A percentile compares a stretch with the other conserved stretches of the same genome.
These are phyloP conservation scores for Catharus bicknelli DNA, from an alignment of 2,113 vertebrate species.

Conservation along the genomic window DNA sequence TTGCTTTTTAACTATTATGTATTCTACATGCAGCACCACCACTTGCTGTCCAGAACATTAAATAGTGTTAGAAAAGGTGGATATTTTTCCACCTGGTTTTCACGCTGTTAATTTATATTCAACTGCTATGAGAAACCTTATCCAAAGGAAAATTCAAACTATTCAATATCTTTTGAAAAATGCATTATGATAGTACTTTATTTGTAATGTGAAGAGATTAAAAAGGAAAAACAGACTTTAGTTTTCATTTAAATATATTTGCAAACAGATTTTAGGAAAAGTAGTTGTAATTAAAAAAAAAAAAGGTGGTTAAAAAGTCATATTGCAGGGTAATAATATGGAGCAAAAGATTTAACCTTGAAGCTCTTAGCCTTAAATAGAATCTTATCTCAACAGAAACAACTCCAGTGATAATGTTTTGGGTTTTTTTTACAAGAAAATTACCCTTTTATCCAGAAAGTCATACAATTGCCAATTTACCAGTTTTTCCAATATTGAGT, in stretches of 20 bases:
- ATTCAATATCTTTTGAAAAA: neutral
- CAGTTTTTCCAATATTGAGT: neutral
- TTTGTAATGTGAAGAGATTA: neutral
- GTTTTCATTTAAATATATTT: neutral
- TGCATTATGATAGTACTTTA: neutral
- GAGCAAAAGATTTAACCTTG: neutral
- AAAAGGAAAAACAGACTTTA: neutral
- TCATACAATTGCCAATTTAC: neutral
- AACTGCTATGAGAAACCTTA: neutral
- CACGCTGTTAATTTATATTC: neutral
- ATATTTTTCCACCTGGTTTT: accelerated
- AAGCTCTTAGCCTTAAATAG: neutral
- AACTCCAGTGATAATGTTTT: accelerated
- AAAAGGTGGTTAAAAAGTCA: neutral
- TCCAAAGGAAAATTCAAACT: neutral
- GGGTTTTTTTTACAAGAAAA: neutral
- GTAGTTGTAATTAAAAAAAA: neutral
- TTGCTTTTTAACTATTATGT: neutral
- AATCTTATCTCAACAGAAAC: neutral
- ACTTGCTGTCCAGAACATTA: slow-evolving; percentile 11
- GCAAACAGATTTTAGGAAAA: neutral
- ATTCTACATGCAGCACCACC: slow-evolving; percentile 20
- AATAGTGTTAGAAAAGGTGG: neutral
- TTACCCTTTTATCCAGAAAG: neutral
- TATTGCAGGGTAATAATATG: neutral